phyloP scores from a whole-genome alignment of 2,888 invertebrate genomes.

The Xestia rhomboidea region DNA sequence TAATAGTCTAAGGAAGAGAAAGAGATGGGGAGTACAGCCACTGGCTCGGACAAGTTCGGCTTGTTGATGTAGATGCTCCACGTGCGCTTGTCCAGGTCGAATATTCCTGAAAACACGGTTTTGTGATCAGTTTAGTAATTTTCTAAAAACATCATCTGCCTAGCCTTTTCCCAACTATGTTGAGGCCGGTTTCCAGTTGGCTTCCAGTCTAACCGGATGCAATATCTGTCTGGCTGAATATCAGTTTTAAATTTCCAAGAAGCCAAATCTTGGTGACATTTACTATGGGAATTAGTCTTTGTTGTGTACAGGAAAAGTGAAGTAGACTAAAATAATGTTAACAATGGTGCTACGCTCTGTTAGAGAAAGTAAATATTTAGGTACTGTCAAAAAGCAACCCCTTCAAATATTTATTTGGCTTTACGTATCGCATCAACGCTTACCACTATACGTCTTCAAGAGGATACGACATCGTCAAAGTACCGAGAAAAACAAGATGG shows the following conservation, averaged over 20 bases:
- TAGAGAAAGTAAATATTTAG: not conserved
- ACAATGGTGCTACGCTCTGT: not conserved
- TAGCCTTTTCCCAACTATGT: not conserved
- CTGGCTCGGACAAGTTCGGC: conserved; percentile 92
- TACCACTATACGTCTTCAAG: not conserved
- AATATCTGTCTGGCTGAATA: too few relatives aligned
- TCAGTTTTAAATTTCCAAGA: not conserved
- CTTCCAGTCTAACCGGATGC: not conserved
- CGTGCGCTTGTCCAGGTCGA: conserved; percentile 93
- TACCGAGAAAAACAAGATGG: not conserved
- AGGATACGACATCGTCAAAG: not conserved
- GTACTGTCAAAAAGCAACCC: not conserved
- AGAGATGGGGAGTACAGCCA: conserved; percentile 92
- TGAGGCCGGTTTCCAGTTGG: not conserved
- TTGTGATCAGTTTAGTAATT: not conserved
- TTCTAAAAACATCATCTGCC: not conserved
- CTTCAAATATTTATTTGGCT: not conserved
- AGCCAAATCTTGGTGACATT: not conserved
- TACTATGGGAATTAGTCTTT: not conserved
- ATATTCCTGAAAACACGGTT: conserved; percentile 91
- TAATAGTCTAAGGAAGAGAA: conserved; percentile 76
- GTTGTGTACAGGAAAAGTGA: not conserved
- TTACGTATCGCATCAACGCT: not conserved
- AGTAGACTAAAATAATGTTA: not conserved
- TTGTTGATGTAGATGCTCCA: conserved; percentile 95